Base-by-base conservation (phyloP, 2,888 invertebrate genomes). In the Odontothrips loti region DNA sequence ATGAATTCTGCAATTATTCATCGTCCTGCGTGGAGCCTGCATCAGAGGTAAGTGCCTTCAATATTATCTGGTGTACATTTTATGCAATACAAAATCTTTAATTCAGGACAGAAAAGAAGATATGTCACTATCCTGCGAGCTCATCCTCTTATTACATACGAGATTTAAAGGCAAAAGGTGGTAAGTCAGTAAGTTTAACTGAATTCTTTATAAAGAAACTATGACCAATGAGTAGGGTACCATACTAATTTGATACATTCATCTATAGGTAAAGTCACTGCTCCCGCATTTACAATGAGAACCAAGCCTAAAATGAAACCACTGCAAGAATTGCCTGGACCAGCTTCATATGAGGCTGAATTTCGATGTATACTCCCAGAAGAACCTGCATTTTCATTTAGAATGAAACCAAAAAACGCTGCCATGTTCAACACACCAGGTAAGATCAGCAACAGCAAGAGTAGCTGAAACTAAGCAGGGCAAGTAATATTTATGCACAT, bases 1-100 rank as follows among this genome's bases (percentile, higher is more conserved):
- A 75, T 75, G 68, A 75, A 75, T 75, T 75, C 68, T 75, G 27
- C 68, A 75, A 10, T 75, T 27, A 75, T 75, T 27, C 68, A 27
- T 75, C 23, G 27, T 8, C 68, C 68, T 8, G 68, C 68, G 11
- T 75, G 68, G 68, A 75, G 68, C 27, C 27, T 75, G 27, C 27
- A 75, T 75, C 68, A n/a, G 23, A 75, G 68, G 68, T 75, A 23
- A 23, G 11, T 27, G 8, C 11, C 27, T 27, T 27, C 12, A 75
- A 27, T 23, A 12, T 10, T 75, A 9, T 27, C n/a, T 10, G 10
- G 12, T 27, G n/a, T 23, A 2, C 23, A 11, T 75, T 9, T 9
- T 27, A 0, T 12, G 12, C 68, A 75, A 27, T 9, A 27, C 12
- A 23, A 27, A 23, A 11, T 12, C 23, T 75, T 27, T 27, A 10